phyloP scores from a whole-genome alignment of 2,797 vertebrate species.

The Nyctalus aviator region DNA sequence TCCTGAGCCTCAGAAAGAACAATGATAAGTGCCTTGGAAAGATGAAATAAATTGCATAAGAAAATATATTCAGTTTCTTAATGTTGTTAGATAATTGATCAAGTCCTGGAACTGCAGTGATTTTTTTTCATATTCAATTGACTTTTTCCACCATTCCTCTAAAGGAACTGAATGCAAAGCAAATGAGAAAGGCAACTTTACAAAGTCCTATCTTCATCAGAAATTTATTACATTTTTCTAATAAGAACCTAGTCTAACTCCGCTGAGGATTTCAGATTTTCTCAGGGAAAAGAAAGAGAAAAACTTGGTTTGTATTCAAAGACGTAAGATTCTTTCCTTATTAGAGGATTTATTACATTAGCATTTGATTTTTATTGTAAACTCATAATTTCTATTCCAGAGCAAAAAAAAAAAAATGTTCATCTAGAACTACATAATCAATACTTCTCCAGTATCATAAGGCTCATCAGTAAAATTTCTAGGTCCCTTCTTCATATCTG shows the following conservation, averaged over 20 bases:
- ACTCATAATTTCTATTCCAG: constrained; percentile 26
- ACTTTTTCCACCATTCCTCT: constrained; percentile 45
- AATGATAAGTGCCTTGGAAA: neutral
- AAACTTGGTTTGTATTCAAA: constrained; percentile 34
- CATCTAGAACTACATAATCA: neutral
- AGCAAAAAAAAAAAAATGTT: neutral
- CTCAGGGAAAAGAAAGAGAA: neutral
- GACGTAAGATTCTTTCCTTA: constrained; percentile 36
- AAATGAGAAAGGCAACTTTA: constrained; percentile 62
- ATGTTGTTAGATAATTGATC: constrained; percentile 70
- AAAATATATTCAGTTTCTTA: constrained; percentile 61
- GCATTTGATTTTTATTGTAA: constrained; percentile 4
- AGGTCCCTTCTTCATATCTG: neutral
- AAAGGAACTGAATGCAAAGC: constrained; percentile 58
- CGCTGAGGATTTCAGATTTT: constrained; percentile 56
- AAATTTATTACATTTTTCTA: constrained; percentile 71
- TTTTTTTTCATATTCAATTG: constrained; percentile 36
- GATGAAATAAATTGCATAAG: constrained; percentile 33
- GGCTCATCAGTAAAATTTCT: neutral
- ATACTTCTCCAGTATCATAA: constrained; percentile 2
- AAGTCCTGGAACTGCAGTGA: constrained; percentile 9
- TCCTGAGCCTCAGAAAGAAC: neutral
- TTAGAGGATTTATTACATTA: constrained; percentile 47
- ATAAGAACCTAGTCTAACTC: constrained; percentile 47
- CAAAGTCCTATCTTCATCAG: constrained; percentile 52